Evolutionary conservation across 30 jellyfish, hydroid and myxozoan species (phyloP).

Genomic region (Hydractinia symbiolongicarpus): DNA sequence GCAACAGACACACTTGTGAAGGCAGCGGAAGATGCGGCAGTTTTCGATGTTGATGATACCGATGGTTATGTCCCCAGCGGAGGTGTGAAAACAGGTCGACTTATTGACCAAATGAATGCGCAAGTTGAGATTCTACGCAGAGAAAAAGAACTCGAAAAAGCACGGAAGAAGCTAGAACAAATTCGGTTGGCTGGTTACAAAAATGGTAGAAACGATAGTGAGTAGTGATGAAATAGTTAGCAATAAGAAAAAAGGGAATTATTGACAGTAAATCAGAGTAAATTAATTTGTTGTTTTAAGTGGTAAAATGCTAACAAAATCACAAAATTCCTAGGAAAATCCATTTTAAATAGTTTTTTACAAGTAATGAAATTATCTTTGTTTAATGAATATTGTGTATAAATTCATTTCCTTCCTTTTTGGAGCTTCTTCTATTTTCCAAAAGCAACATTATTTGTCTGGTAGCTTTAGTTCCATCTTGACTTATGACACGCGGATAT

Average conservation of each 20-base stretch:
- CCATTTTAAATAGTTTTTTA: no score
- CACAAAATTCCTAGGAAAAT: no score
- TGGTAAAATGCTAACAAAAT: no score
- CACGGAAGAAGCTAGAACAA: conserved; percentile 36
- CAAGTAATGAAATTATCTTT: no score
- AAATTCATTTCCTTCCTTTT: no score
- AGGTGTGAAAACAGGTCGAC: conserved; percentile 21
- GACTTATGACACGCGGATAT: no score
- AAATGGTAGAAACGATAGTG: conserved; percentile 19
- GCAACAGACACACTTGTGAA: conserved; percentile 51
- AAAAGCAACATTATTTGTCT: no score
- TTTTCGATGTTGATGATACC: conserved; percentile 37
- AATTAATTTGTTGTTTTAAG: no score
- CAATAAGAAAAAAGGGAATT: not conserved
- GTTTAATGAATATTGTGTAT: no score
- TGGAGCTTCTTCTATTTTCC: no score
- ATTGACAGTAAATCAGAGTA: no score
- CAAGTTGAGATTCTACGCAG: conserved; percentile 37
- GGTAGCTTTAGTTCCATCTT: no score
- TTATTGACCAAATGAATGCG: conserved; percentile 43
- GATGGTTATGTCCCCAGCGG: conserved; percentile 25
- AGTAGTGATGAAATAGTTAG: not conserved
- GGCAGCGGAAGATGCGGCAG: conserved; percentile 46
- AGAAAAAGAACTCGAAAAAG: conserved; percentile 45
- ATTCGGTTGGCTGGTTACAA: conserved; percentile 37